Percentiles rank a stretch among this genome's conserved stretches.
phyloP scores from a whole-genome alignment of 2,888 invertebrate species.

The Dysmachus trigonus region DNA sequence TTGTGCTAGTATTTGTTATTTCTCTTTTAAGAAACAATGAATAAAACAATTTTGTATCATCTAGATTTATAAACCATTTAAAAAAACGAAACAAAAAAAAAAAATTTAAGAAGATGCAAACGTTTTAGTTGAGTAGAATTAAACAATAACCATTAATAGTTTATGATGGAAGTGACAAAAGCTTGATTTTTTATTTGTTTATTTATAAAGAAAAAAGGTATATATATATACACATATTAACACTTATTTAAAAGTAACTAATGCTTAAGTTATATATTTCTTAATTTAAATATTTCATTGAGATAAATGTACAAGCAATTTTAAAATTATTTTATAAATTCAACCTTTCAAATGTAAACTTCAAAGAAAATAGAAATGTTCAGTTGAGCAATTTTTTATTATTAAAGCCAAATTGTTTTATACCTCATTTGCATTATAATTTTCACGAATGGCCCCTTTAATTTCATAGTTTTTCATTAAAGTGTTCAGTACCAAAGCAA shows the following conservation, averaged over 20 bases:
- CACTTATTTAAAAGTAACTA: slow-evolving; percentile 23
- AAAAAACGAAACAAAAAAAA: slow-evolving; percentile 2
- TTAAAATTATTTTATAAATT: slow-evolving; percentile 40
- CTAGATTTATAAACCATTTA: slow-evolving; percentile 16
- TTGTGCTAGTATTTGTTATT: slow-evolving; percentile 40
- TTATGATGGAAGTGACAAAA: slow-evolving; percentile 33
- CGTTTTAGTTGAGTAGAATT: slow-evolving; percentile 26
- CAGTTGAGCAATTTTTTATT: slow-evolving; percentile 37
- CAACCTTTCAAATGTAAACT: slow-evolving; percentile 29
- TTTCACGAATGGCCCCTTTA: not conserved
- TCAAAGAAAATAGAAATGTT: slow-evolving; percentile 38
- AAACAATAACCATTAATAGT: slow-evolving; percentile 19
- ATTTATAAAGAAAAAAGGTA: slow-evolving; percentile 39
- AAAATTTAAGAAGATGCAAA: slow-evolving; percentile 7
- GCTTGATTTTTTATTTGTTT: slow-evolving; percentile 30
- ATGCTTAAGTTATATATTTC: slow-evolving; percentile 36
- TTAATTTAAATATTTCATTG: slow-evolving; percentile 43
- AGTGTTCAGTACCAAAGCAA: too few relatives aligned
- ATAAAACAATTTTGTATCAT: slow-evolving; percentile 31
- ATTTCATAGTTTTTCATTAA: not conserved
- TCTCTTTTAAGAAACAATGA: slow-evolving; percentile 24
- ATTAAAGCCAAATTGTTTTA: slow-evolving; percentile 12
- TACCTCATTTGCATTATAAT: not conserved
- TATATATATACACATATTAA: slow-evolving; percentile 23
- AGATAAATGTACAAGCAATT: slow-evolving; percentile 38